Evolutionary conservation across 2,888 invertebrate species (phyloP), one percentile per base, ranked within the genome.

Genomic region (Siphonodentalium dalli): DNA sequence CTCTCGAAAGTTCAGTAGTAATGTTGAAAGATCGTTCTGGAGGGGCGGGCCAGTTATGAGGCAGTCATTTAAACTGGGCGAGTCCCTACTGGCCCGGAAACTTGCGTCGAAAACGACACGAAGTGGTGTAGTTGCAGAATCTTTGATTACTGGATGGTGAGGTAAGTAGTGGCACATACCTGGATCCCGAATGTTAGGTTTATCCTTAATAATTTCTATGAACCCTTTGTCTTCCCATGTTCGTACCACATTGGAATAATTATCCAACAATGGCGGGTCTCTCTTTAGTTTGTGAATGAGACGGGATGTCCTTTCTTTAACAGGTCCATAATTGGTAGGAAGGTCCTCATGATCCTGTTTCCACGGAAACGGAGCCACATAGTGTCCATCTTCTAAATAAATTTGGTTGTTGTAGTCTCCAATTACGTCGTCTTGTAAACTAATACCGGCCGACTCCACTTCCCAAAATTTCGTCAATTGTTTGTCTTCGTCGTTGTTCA

Each of bases 81-180:
- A 38, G 13, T 42, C 42, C 8, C 23, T 24, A 11, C 31, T 31
- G 11, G 31, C 9, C n/a, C 40, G 18, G 29, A 47, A 56, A 37
- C 63, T 61, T 27, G 61, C 61, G 28, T 63, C 47, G 41, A 42
- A 58, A 2, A 57, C 58, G 6, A 63, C 58, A 21, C 63, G 18
- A 8, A 63, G 41, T 8, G 55, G 55, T 8, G 61, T 63, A 11
- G 58, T 61, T 5, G 39, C 20, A 7, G 53, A 61, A 11, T 58
- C 49, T 43, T 54, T 59, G 34, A 54, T 53, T 18, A 63, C 63
- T 2, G 51, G 29, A n/a, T 42, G 56, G 35, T 61, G 63, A 1
- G 58, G 55, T n/a, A 63, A 58, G 37, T 57, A 63, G 20, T 61
- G 63, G 5, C 41, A 35, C 26, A 18, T 41, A 9, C 42, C 31